phyloP scores from a whole-genome alignment of 2,888 invertebrate genomes.

The Lithophane leautieri region DNA sequence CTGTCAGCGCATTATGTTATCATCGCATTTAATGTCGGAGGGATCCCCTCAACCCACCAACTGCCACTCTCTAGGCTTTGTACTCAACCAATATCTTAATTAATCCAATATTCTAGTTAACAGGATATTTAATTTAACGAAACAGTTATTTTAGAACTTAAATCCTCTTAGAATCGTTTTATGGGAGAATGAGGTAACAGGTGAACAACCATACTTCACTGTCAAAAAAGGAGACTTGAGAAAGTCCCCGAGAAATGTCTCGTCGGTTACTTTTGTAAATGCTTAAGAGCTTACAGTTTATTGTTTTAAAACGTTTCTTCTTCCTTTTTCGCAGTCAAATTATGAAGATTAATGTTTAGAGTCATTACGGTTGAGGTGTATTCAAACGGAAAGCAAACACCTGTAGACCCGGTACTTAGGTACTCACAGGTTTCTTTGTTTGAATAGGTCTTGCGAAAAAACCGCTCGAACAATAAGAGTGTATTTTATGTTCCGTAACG shows the following conservation, averaged over 20 bases:
- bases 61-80: slow-evolving; percentile 49
- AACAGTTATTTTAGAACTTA: slow-evolving; percentile 2
- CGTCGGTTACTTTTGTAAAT: slow-evolving; percentile 35
- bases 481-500: slow-evolving; percentile 86
- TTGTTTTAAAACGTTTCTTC: slow-evolving; percentile 43
- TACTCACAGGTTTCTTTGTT: slow-evolving; percentile 79
- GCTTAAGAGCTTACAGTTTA: slow-evolving; percentile 35
- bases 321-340: slow-evolving; percentile 32
- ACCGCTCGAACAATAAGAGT: slow-evolving; percentile 81
- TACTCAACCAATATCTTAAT: slow-evolving; percentile 53
- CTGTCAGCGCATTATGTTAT: slow-evolving; percentile 73
- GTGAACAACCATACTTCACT: slow-evolving; percentile 49
- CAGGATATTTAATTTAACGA: slow-evolving; percentile 24
- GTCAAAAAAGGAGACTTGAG: slow-evolving; percentile 41
- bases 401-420: slow-evolving; percentile 63
- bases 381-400: slow-evolving; percentile 68
- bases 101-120: slow-evolving; percentile 48
- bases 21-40: slow-evolving; percentile 71
- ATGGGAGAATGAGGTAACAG: slow-evolving; percentile 14
- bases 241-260: slow-evolving; percentile 38
- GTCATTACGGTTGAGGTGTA: slow-evolving; percentile 55
- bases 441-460: slow-evolving; percentile 84
- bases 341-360: slow-evolving; percentile 54
- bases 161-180: slow-evolving; percentile 16
- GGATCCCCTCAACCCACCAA: slow-evolving; percentile 64